phyloP scores from a whole-genome alignment of 2,113 vertebrate genomes.

The Pedetes capensis region DNA sequence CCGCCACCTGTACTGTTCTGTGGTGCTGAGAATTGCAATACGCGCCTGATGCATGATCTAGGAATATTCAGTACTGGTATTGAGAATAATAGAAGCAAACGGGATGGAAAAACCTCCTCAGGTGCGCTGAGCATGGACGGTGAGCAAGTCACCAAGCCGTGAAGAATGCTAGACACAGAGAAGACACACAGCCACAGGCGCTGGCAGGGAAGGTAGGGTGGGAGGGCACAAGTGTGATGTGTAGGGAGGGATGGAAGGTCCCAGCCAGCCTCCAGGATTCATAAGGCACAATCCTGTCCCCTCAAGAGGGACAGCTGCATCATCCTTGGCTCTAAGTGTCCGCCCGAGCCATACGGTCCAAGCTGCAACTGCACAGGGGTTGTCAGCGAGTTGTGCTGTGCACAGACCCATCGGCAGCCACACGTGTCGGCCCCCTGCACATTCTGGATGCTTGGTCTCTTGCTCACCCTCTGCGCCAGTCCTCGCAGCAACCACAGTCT shows the following conservation, averaged over 20 bases:
- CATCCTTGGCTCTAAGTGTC: background rate
- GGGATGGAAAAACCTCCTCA: background rate
- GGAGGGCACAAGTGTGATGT: no score
- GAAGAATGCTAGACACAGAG: background rate
- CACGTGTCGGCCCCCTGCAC: no score
- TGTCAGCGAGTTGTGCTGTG: background rate
- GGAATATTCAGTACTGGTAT: background rate
- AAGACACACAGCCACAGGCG: background rate
- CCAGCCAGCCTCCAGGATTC: background rate
- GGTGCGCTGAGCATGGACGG: background rate
- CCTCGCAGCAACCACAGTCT: background rate
- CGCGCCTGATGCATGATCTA: background rate
- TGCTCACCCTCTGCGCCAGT: background rate
- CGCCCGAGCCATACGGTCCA: background rate
- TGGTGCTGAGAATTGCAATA: background rate
- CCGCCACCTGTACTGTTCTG: accelerated
- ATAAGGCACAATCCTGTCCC: background rate
- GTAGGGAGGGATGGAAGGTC: background rate
- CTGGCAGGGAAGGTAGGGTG: background rate
- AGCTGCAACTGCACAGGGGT: background rate
- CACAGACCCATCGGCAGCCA: background rate
- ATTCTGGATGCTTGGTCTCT: background rate
- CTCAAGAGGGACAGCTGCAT: background rate
- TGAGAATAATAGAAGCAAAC: background rate
- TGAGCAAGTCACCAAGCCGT: no score